Evolutionary conservation across 2,888 invertebrate genomes (phyloP).

Genomic region (Azorinus chamasolen): DNA sequence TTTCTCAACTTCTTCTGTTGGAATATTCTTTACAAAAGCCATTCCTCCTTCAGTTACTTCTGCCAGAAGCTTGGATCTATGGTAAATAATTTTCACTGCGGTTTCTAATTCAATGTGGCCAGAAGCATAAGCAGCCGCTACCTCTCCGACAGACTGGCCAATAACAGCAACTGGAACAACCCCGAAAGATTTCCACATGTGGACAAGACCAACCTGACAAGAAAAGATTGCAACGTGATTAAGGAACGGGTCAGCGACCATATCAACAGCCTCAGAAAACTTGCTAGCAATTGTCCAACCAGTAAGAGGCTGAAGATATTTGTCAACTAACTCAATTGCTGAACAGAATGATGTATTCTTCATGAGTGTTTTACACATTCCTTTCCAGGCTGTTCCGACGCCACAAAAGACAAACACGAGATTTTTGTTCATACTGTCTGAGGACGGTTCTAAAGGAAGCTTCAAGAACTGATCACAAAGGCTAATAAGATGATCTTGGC

Average conservation of each 20-base stretch:
- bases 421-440: constrained; percentile 2
- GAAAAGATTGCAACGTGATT: constrained; percentile 70
- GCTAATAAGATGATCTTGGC: too few species aligned
- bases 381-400: constrained; percentile 68
- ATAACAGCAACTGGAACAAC: constrained; percentile 52
- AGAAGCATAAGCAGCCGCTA: constrained; percentile 62
- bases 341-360: constrained; percentile 36
- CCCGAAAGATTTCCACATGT: constrained; percentile 53
- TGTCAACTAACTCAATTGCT: constrained; percentile 50
- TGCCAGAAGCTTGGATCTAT: constrained; percentile 45
- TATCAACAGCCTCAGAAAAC: constrained; percentile 30
- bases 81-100: constrained; percentile 62
- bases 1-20: constrained; percentile 27
- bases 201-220: constrained; percentile 56
- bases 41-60: constrained; percentile 55
- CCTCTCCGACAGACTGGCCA: constrained; percentile 71
- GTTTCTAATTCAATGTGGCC: constrained; percentile 51
- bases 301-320: constrained; percentile 23
- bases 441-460: too few species aligned
- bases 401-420: constrained; percentile 72
- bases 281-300: constrained; percentile 58
- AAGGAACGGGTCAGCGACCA: constrained; percentile 52
- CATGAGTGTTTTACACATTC: constrained; percentile 62
- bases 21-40: constrained; percentile 48
- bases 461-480: too few species aligned